Base-by-base conservation (phyloP, 1,140 invertebrate genomes). In the Acromyrmex heyeri region DNA sequence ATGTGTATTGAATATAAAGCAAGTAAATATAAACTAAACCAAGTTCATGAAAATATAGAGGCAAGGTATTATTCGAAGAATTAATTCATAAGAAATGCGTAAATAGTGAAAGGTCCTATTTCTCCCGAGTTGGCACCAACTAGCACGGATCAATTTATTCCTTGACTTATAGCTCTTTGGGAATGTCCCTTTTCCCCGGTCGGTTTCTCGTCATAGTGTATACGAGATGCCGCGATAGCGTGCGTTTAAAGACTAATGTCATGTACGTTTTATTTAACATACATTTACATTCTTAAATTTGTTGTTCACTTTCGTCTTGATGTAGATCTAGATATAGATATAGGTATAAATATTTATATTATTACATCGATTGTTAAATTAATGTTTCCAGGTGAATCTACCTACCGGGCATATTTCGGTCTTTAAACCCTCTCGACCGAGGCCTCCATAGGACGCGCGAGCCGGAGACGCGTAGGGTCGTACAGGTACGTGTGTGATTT, bases 121-220 rank as follows among this genome's bases (percentile, higher is more conserved):
- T 53, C 30, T n/a, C 14, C 14, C 55, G 27, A 61, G 75, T 70
- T 83, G 88, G 88, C 86, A 88, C 88, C 79, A 87, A 86, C 59
- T 53, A 79, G 86, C 82, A 88, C 91, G 86, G 82, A 87, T 87
- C 90, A 91, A 91, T 91, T 91, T 91, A 69, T 76, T 91, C 82
- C 73, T 87, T 83, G 61, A 91, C 87, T 89, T 89, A 55, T 87
- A 70, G 78, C 87, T 87, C 82, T 87, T 90, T 48, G 78, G 77
- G 91, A 65, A 88, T 86, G 75, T n/a, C 38, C 53, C 64, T 55
- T 57, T 44, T 14, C 59, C 21, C 27, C 12, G 0, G 3, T n/a
- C 48, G 27, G 3, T 24, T 34, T 75, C 30, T 14, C 57, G 48
- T 76, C 65, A 64, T 87, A 88, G 85, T 88, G 85, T 86, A 91